These are phyloP conservation scores for Ariopsis seemanni DNA, from an alignment of 2,113 vertebrate species.

Conservation along the genomic window DNA sequence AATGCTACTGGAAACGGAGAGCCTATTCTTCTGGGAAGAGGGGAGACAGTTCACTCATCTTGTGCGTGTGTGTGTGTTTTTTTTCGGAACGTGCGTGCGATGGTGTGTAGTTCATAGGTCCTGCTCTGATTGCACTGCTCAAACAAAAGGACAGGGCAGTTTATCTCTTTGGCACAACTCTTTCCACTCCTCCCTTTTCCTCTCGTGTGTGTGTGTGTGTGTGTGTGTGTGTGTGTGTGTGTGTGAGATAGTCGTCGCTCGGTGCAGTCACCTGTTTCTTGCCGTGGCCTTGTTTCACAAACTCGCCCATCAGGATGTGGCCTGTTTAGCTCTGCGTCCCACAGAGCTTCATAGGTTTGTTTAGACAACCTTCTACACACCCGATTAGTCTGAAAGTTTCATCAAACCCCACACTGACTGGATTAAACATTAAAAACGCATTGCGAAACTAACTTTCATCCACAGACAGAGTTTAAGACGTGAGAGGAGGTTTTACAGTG, in stretches of 20 bases:
- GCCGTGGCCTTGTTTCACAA: neutral
- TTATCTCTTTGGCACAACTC: slow-evolving; percentile 26
- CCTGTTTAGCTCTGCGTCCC: neutral
- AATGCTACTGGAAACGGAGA: slow-evolving; percentile 29
- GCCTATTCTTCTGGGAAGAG: slow-evolving; percentile 17
- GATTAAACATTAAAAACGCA: neutral
- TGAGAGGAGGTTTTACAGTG: neutral
- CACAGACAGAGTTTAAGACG: neutral
- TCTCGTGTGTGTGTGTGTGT: neutral
- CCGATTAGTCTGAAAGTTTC: neutral
- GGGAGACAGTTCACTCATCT: slow-evolving; percentile 26
- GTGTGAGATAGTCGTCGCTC: neutral
- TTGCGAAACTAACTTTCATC: neutral
- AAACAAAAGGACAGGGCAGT: slow-evolving; percentile 36
- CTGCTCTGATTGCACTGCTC: slow-evolving; percentile 18
- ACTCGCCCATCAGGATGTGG: neutral
- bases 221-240: neutral
- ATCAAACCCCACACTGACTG: neutral
- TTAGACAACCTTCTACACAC: neutral
- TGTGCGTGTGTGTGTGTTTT: slow-evolving; percentile 18
- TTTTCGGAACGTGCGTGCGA: slow-evolving; percentile 18
- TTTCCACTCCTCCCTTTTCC: slow-evolving; percentile 29
- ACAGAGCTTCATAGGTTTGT: neutral
- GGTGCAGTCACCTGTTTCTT: neutral
- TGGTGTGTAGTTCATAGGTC: slow-evolving; percentile 23